Conservation (phyloP, 2,113 vertebrate genomes). For the Phaetusa simplex region DNA sequence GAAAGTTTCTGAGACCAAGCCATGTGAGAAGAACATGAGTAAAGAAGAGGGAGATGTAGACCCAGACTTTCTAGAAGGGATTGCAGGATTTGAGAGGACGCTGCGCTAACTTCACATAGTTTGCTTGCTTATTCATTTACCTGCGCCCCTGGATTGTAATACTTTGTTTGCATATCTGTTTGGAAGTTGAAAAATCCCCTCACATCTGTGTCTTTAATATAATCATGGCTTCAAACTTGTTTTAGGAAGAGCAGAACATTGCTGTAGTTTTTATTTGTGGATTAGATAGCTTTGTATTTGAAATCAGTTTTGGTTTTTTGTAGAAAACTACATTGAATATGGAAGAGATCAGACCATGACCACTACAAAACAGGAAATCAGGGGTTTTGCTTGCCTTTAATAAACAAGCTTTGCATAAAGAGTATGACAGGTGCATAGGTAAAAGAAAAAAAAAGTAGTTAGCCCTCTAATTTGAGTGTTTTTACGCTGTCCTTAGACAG, state of each 20-base stretch:
- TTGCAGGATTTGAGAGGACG: slow-evolving; percentile 65
- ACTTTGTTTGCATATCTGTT: slow-evolving; percentile 29
- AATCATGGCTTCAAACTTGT: slow-evolving; percentile 45
- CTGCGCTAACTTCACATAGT: slow-evolving; percentile 38
- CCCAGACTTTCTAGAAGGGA: slow-evolving; percentile 67
- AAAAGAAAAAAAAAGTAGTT: neutral
- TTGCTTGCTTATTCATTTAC: slow-evolving; percentile 45
- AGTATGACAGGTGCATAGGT: neutral
- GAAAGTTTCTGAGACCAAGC: slow-evolving; percentile 67
- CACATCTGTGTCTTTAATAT: slow-evolving; percentile 59
- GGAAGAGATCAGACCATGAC: neutral
- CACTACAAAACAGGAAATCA: neutral
- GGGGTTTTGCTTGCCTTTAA: neutral
- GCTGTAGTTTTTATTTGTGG: slow-evolving; percentile 10
- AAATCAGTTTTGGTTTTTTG: neutral
- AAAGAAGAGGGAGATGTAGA: slow-evolving; percentile 70
- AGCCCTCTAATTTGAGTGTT: neutral
- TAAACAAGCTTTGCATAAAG: neutral
- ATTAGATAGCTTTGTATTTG: slow-evolving; percentile 11
- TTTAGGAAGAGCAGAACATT: slow-evolving; percentile 28
- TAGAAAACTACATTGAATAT: neutral
- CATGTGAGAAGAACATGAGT: slow-evolving; percentile 68
- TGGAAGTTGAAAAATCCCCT: slow-evolving; percentile 42
- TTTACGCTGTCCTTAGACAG: neutral
- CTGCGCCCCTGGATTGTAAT: slow-evolving; percentile 41